phyloP scores from a whole-genome alignment of 2,888 invertebrate genomes.

The Mellilla xanthometata region DNA sequence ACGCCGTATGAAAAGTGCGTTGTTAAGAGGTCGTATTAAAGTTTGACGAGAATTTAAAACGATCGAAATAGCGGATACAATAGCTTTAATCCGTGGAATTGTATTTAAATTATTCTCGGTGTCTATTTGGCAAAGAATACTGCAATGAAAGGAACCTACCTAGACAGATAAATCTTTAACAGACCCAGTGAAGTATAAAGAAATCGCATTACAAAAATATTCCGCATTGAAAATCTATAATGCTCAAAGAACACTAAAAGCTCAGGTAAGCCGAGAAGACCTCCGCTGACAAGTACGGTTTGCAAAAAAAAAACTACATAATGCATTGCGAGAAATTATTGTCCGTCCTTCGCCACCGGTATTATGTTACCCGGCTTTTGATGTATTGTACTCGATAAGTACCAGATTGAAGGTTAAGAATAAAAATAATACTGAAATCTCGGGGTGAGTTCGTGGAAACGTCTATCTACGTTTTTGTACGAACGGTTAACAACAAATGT shows the following conservation, averaged over 20 bases:
- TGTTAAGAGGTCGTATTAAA: conserved; percentile 66
- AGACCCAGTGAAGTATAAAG: background rate
- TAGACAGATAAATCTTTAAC: background rate
- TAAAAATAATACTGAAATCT: conserved; percentile 15
- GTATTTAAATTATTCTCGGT: conserved; percentile 14
- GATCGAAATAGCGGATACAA: conserved; percentile 41
- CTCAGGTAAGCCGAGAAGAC: conserved; percentile 17
- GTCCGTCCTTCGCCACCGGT: conserved; percentile 13
- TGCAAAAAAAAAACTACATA: conserved; percentile 27
- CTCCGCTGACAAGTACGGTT: conserved; percentile 21
- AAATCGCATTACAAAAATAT: conserved; percentile 9
- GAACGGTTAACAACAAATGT: conserved; percentile 8
- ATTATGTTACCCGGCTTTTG: conserved; percentile 30
- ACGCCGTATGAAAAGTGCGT: conserved; percentile 62
- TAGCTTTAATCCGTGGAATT: conserved; percentile 39
- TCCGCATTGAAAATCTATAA: conserved; percentile 7
- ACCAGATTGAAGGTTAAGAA: conserved; percentile 7
- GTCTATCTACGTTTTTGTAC: conserved; percentile 1
- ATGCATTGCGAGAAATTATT: conserved; percentile 20
- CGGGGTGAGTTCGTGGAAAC: conserved; percentile 13
- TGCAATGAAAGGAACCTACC: background rate
- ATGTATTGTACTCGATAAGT: conserved; percentile 14
- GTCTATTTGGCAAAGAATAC: conserved; percentile 7
- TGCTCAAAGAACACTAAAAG: background rate
- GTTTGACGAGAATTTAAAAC: conserved; percentile 63